Conservation (phyloP, 2,113 vertebrate species). For the Cervus canadensis region DNA sequence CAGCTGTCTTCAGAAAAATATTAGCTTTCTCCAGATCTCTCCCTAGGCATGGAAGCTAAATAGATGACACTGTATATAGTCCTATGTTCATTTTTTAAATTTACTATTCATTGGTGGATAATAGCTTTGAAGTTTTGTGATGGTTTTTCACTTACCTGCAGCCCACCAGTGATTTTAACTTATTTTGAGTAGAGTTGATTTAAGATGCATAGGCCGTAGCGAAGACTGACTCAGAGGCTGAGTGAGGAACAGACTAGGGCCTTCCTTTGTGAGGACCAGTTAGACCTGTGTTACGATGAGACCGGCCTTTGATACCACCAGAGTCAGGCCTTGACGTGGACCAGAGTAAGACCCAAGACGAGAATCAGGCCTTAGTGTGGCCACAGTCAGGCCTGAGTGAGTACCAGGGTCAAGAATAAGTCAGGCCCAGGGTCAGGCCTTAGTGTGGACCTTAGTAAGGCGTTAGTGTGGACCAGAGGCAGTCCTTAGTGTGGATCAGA, state of each 20-base stretch:
- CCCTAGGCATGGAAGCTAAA: background rate
- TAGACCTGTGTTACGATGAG: too few species aligned
- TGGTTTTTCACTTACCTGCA: background rate
- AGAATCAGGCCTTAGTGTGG: background rate
- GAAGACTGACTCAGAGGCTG: background rate
- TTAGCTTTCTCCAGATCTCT: background rate
- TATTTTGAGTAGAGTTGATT: background rate
- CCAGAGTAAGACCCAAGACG: background rate
- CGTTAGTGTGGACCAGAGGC: too few species aligned
- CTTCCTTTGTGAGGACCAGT: background rate
- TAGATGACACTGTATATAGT: background rate
- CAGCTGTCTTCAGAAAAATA: background rate
- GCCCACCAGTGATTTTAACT: background rate
- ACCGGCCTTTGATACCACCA: background rate
- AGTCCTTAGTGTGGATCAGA: too few species aligned
- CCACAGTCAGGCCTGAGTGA: background rate
- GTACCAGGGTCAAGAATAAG: background rate
- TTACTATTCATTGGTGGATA: background rate
- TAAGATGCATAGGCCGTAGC: background rate
- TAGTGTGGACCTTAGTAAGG: too few species aligned
- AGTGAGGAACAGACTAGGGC: background rate
- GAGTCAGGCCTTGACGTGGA: background rate
- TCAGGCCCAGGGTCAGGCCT: too few species aligned
- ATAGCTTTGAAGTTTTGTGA: background rate
- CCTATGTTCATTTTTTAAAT: background rate